Conservation (phyloP, 2,888 invertebrate genomes). For the Xestobium rufovillosum region DNA sequence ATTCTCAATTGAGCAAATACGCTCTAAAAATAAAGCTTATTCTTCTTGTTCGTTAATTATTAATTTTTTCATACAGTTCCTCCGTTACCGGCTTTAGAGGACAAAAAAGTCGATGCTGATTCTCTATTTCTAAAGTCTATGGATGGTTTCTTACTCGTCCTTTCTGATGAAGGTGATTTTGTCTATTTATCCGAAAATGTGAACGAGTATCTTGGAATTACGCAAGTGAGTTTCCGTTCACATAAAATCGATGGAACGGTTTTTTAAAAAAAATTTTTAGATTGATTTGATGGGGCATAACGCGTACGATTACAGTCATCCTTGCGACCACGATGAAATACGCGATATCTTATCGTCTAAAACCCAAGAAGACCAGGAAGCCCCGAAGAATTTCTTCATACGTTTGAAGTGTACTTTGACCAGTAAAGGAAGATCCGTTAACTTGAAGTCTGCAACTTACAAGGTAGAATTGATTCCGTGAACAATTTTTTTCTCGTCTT, state of each 20-base stretch:
- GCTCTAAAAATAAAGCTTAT: too few relatives aligned
- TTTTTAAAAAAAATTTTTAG: constrained; percentile 46
- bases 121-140: constrained; percentile 69
- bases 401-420: constrained; percentile 92
- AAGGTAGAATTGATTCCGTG: constrained; percentile 59
- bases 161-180: constrained; percentile 86
- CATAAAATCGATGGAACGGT: constrained; percentile 4
- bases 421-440: constrained; percentile 90
- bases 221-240: constrained; percentile 61
- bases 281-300: constrained; percentile 94
- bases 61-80: too few relatives aligned
- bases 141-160: constrained; percentile 84
- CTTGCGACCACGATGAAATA: constrained; percentile 91
- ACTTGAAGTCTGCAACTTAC: constrained; percentile 90
- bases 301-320: constrained; percentile 89
- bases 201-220: constrained; percentile 80
- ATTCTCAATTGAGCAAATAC: too few relatives aligned
- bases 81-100: too few relatives aligned
- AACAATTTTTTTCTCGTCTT: neutral
- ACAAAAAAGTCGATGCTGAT: constrained; percentile 26
- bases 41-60: too few relatives aligned
- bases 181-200: constrained; percentile 90
- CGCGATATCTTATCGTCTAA: constrained; percentile 53
- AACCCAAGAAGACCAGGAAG: constrained; percentile 39
- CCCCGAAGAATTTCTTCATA: constrained; percentile 60